Conservation (phyloP, 2,113 vertebrate species). For the Campylomormyrus tamandua region DNA sequence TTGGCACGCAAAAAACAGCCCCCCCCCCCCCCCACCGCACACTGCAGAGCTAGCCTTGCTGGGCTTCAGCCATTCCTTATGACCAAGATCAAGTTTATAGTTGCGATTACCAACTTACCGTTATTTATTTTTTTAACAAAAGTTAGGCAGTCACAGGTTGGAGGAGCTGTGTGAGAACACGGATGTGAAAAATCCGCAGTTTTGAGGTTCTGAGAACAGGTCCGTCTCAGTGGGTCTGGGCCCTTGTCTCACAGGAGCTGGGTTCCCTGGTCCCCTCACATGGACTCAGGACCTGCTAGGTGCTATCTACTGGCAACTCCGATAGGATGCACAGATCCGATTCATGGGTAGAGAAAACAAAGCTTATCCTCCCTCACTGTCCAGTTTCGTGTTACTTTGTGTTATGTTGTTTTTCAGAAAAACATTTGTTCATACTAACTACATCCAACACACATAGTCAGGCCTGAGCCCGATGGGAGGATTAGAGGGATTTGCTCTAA, state of each 20-base stretch:
- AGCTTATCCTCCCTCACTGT: background rate
- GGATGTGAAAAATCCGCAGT: conserved; percentile 30
- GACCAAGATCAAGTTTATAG: conserved; percentile 55
- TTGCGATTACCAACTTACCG: conserved; percentile 43
- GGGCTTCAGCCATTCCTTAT: conserved; percentile 33
- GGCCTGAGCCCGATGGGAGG: background rate
- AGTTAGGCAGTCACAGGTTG: conserved; percentile 31
- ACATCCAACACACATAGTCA: background rate
- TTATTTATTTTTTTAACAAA: conserved; percentile 7
- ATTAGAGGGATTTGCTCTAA: background rate
- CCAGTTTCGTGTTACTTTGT: background rate
- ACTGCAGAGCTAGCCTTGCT: conserved; percentile 46
- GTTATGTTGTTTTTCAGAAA: background rate
- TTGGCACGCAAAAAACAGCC: conserved; percentile 40
- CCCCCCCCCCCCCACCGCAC: conserved; percentile 25
- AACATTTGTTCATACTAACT: background rate
- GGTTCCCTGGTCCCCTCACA: background rate
- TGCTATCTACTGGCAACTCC: background rate
- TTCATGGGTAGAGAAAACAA: background rate
- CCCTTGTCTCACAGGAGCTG: background rate
- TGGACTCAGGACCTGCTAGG: background rate
- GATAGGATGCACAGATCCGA: background rate
- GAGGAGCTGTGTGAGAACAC: conserved; percentile 43
- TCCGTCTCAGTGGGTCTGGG: background rate
- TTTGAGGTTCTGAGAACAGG: background rate